phyloP scores from a whole-genome alignment of 2,113 vertebrate genomes.

The Psophia crepitans region DNA sequence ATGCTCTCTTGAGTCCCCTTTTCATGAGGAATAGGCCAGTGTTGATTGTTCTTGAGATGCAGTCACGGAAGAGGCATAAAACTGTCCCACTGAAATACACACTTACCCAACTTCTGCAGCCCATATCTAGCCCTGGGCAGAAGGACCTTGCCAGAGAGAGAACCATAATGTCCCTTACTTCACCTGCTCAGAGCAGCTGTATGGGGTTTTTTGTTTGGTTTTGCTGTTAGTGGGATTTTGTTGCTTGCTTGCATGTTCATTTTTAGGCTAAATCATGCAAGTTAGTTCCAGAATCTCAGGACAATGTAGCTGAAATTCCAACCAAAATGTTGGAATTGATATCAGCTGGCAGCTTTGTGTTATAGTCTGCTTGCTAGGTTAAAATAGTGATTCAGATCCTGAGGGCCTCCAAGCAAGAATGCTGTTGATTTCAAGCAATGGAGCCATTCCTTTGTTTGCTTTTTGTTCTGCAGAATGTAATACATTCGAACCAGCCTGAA shows the following conservation, averaged over 20 bases:
- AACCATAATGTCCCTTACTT: not conserved
- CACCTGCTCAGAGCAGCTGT: not conserved
- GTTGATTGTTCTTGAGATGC: not conserved
- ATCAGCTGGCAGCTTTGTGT: not conserved
- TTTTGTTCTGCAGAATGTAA: not conserved
- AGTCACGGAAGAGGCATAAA: not conserved
- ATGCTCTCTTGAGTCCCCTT: not conserved
- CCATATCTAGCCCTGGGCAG: not conserved
- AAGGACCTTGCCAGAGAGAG: not conserved
- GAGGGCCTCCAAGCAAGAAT: not conserved
- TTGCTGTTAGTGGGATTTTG: not conserved
- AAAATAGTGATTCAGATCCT: not conserved
- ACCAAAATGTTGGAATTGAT: not conserved
- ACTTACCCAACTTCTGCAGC: not conserved
- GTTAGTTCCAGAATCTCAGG: not conserved
- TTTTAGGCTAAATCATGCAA: not conserved
- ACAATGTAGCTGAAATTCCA: not conserved
- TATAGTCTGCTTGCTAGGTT: not conserved
- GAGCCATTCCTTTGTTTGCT: not conserved
- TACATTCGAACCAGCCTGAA: not conserved
- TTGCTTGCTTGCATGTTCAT: not conserved
- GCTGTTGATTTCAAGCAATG: not conserved
- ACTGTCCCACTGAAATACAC: not conserved
- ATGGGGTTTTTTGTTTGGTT: fast-evolving
- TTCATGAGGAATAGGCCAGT: not conserved